A percentile compares a stretch with the other conserved stretches of the same genome.
phyloP scores from a whole-genome alignment of 2,797 vertebrate species.

The Phalanger gymnotis region DNA sequence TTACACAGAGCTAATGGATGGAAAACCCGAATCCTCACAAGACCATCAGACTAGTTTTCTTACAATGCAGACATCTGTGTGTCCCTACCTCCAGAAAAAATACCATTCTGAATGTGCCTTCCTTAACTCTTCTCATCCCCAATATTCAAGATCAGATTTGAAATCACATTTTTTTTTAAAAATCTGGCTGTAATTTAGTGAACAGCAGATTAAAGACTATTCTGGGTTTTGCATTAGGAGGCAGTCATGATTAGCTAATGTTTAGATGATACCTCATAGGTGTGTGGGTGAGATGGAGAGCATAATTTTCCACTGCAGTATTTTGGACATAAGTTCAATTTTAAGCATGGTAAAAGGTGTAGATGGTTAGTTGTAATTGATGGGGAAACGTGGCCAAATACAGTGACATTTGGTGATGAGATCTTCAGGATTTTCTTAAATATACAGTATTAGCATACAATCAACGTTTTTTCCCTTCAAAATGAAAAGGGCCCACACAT shows the following conservation, averaged over 20 bases:
- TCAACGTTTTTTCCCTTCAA: conserved; percentile 12
- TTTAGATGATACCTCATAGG: conserved; percentile 78
- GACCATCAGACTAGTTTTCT: conserved; percentile 53
- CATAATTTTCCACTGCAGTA: conserved; percentile 83
- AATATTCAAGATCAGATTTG: conserved; percentile 77
- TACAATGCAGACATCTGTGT: conserved; percentile 58
- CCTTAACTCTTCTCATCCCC: conserved; percentile 75
- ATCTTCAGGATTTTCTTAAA: conserved; percentile 77
- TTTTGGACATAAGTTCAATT: conserved; percentile 78
- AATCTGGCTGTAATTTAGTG: conserved; percentile 79
- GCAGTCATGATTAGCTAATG: conserved; percentile 82
- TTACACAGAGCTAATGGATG: conserved; percentile 59
- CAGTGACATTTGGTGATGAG: conserved; percentile 65
- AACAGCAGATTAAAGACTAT: conserved; percentile 81
- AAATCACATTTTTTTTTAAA: conserved; percentile 76
- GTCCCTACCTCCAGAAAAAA: neutral
- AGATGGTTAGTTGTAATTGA: conserved; percentile 75
- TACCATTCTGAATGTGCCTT: conserved; percentile 1
- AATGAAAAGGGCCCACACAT: conserved; percentile 17
- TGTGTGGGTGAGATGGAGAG: conserved; percentile 78
- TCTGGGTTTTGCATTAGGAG: conserved; percentile 80
- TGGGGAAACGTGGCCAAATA: conserved; percentile 63
- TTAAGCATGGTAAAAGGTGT: conserved; percentile 75
- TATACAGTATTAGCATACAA: conserved; percentile 68
- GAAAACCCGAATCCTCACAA: conserved; percentile 70